Percentiles rank a stretch among this genome's conserved stretches.
These are phyloP conservation scores for Ctenosaura bakeri DNA, from an alignment of 2,797 vertebrate genomes.

Conservation along the genomic window DNA sequence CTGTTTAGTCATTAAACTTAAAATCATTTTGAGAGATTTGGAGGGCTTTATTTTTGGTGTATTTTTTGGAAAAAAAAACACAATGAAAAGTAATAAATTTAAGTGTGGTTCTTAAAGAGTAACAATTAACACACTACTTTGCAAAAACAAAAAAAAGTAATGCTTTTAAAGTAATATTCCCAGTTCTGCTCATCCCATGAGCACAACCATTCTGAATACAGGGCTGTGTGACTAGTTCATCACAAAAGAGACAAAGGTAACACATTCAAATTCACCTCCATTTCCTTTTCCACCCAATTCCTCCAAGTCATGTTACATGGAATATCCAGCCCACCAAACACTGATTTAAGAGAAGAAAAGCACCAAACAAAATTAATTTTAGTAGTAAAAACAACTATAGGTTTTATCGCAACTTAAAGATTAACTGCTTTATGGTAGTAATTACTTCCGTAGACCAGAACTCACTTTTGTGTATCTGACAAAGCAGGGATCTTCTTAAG, in stretches of 20 bases:
- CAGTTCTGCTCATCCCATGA: not conserved
- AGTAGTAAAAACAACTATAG: not conserved
- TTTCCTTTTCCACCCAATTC: not conserved
- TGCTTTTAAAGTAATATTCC: not conserved
- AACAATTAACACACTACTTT: too few relatives aligned
- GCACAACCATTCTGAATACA: not conserved
- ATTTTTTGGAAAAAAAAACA: too few relatives aligned
- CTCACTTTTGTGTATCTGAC: not conserved
- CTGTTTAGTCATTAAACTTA: too few relatives aligned
- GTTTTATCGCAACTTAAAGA: not conserved
- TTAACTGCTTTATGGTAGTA: not conserved
- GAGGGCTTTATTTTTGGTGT: too few relatives aligned
- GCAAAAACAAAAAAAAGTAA: too few relatives aligned
- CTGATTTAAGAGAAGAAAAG: not conserved
- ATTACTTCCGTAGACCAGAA: not conserved
- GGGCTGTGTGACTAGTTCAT: not conserved
- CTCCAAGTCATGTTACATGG: not conserved
- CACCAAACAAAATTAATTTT: conserved; percentile 20
- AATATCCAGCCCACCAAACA: not conserved
- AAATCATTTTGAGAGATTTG: too few relatives aligned
- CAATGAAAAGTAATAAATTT: too few relatives aligned
- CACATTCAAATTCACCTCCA: conserved; percentile 14
- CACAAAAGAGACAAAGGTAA: not conserved
- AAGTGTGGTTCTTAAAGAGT: too few relatives aligned
- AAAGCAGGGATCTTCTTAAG: not conserved